Conservation (phyloP, 1,140 invertebrate genomes). For the Scaptomyza graminum region DNA sequence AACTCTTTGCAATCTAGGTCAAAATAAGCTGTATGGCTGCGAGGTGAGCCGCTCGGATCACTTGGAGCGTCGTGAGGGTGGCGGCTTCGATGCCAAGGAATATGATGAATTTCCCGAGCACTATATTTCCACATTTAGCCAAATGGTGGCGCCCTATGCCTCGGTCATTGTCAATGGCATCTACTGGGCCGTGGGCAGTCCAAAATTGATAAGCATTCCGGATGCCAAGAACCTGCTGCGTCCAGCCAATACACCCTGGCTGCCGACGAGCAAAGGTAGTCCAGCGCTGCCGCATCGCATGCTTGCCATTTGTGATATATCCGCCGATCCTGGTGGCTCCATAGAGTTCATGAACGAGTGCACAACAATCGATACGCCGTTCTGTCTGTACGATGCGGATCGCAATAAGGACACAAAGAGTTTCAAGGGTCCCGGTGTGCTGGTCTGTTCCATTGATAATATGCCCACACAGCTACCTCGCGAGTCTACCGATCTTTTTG, state of each 20-base stretch:
- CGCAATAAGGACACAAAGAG: conserved; percentile 98
- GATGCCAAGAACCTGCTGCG: conserved; percentile 97
- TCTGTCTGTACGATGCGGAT: conserved; percentile 99
- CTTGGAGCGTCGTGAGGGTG: conserved; percentile 95
- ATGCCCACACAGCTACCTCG: conserved; percentile 99
- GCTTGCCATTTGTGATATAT: conserved; percentile 98
- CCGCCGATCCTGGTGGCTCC: conserved; percentile 98
- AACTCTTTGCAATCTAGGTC: conserved; percentile 85
- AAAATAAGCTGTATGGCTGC: conserved; percentile 97
- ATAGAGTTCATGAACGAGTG: conserved; percentile 99
- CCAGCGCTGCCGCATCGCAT: conserved; percentile 95
- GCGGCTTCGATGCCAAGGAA: conserved; percentile 95
- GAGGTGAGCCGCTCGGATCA: conserved; percentile 97
- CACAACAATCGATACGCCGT: conserved; percentile 99
- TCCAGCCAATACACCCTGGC: conserved; percentile 95
- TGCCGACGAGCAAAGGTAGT: conserved; percentile 93
- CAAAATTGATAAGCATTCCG: conserved; percentile 97
- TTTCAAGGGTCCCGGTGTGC: conserved; percentile 97
- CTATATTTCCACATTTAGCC: conserved; percentile 98
- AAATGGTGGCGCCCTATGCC: conserved; percentile 98
- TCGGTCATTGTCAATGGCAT: conserved; percentile 99
- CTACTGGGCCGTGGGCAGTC: conserved; percentile 98
- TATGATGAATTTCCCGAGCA: conserved; percentile 96
- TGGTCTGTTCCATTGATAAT: conserved; percentile 99
- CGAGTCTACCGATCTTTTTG: conserved; percentile 99